phyloP scores from a whole-genome alignment of 2,888 invertebrate species.

The Tridacna gigas region DNA sequence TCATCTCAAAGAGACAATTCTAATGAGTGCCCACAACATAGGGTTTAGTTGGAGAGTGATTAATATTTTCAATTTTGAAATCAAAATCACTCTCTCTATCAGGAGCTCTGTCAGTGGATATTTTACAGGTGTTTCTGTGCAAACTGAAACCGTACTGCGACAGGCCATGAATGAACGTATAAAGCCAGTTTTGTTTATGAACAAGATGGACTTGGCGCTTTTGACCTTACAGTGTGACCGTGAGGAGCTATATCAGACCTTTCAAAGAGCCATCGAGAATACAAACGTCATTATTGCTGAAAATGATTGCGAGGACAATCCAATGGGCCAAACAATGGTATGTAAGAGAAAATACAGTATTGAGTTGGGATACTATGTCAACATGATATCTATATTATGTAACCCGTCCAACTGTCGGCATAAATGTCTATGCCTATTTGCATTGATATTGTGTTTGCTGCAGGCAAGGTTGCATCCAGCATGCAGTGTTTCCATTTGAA shows the following conservation, averaged over 20 bases:
- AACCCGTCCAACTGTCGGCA: no score
- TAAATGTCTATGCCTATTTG: no score
- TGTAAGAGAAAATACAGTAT: not conserved
- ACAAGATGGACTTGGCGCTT: constrained; percentile 99
- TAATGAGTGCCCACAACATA: no score
- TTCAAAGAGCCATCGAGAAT: constrained; percentile 99
- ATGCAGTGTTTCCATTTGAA: no score
- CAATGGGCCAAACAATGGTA: constrained; percentile 93
- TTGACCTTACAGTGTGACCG: constrained; percentile 97
- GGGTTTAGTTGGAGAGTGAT: no score
- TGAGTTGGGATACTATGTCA: no score
- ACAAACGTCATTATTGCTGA: constrained; percentile 99
- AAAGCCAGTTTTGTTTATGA: constrained; percentile 99
- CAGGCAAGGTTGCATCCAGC: no score
- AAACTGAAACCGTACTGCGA: constrained; percentile 99
- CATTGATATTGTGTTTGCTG: no score
- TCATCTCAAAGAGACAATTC: no score
- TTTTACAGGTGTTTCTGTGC: constrained; percentile 97
- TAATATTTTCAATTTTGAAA: no score
- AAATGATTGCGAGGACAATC: constrained; percentile 97
- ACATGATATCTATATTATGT: no score
- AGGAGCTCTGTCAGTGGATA: not conserved
- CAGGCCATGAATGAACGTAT: constrained; percentile 99
- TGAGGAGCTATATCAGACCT: constrained; percentile 99
- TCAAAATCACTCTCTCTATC: no score